These are phyloP conservation scores for Ophion slaviceki DNA, from an alignment of 2,888 invertebrate species.

Conservation along the genomic window DNA sequence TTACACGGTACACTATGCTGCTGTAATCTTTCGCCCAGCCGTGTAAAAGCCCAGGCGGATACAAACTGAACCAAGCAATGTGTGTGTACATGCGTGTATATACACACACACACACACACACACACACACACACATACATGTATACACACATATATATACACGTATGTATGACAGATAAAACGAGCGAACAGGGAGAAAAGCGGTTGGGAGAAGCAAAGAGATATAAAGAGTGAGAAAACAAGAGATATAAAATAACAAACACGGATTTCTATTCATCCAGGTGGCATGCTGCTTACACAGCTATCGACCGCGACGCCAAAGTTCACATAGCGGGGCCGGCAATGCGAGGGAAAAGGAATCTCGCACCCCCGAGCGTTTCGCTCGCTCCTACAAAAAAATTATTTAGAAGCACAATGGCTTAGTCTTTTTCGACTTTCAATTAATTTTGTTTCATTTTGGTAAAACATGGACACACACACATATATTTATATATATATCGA, in stretches of 20 bases:
- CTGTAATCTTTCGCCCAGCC: conserved; percentile 53
- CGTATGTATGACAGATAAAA: background rate
- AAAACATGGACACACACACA: no score
- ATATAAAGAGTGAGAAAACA: conserved; percentile 59
- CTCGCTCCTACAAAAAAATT: background rate
- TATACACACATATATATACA: no score
- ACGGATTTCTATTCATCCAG: conserved; percentile 54
- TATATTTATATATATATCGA: no score
- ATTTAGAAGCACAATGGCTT: background rate
- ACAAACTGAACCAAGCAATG: conserved; percentile 19
- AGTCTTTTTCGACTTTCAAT: background rate
- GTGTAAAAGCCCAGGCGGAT: conserved; percentile 31
- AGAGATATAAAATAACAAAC: conserved; percentile 49
- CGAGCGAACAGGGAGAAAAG: background rate
- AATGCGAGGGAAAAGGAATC: conserved; percentile 15
- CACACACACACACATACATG: background rate
- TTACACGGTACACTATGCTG: conserved; percentile 4
- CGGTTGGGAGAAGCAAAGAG: conserved; percentile 24
- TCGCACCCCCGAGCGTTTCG: background rate
- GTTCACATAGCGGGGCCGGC: background rate
- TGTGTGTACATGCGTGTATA: background rate
- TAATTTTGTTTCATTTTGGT: no score
- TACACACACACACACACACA: background rate
- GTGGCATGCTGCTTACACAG: conserved; percentile 55
- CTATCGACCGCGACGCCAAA: conserved; percentile 51